Conservation (phyloP, 2,888 invertebrate genomes). For the Stenotaenia linearis region DNA sequence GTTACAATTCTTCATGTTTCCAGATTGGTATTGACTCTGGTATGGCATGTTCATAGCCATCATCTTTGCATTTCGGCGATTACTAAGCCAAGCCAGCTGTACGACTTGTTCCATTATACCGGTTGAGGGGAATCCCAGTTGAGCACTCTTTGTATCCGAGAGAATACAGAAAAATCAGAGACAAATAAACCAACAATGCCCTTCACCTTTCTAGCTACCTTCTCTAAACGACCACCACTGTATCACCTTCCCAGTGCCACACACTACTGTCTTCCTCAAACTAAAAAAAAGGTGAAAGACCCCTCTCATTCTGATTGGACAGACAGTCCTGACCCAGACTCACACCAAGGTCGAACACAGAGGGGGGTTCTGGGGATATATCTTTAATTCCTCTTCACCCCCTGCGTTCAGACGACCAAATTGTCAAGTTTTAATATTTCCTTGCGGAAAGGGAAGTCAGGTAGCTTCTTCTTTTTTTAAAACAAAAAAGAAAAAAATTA, state of each 20-base stretch:
- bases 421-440: neutral
- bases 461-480: neutral
- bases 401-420: neutral
- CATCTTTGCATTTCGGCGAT: constrained; percentile 3
- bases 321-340: constrained; percentile 9
- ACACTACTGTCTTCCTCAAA: constrained; percentile 5
- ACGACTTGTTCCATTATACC: neutral
- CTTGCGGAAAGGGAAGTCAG: neutral
- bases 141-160: neutral
- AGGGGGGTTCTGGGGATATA: neutral
- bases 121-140: neutral
- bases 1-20: neutral
- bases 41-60: neutral
- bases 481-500: too few relatives aligned
- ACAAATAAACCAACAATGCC: neutral
- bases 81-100: constrained; percentile 2
- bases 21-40: neutral
- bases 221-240: neutral
- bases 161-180: neutral
- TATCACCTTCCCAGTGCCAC: neutral
- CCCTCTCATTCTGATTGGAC: constrained; percentile 12
- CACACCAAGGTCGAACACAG: neutral
- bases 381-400: constrained; percentile 1
- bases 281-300: neutral
- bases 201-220: neutral